These are phyloP conservation scores for Myopa testacea DNA, from an alignment of 2,888 invertebrate genomes.

Conservation along the genomic window DNA sequence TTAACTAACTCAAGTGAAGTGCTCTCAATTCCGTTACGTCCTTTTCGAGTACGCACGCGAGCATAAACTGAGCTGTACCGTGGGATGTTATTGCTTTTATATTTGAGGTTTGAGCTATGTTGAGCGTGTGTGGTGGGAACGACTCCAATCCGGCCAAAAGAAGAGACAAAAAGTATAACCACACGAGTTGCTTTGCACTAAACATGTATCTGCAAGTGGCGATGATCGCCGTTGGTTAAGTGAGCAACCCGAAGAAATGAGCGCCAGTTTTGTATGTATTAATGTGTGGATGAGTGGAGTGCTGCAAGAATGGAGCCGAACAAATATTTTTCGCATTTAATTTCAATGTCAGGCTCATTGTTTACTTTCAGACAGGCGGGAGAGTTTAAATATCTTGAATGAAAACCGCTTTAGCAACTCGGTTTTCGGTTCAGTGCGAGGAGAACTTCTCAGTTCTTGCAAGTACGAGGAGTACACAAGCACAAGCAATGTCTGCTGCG, in stretches of 20 bases:
- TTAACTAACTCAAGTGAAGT: slow-evolving; percentile 6
- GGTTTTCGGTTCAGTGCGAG: not conserved
- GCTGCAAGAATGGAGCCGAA: slow-evolving; percentile 25
- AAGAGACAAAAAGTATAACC: slow-evolving; percentile 28
- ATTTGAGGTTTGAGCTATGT: not conserved
- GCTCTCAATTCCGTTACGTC: not conserved
- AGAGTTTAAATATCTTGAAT: slow-evolving; percentile 15
- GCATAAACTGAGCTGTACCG: slow-evolving; percentile 38
- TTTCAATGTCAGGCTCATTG: slow-evolving; percentile 31
- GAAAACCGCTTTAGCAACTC: not conserved
- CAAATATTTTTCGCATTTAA: slow-evolving; percentile 9
- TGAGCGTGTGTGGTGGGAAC: slow-evolving; percentile 1
- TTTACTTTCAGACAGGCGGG: not conserved
- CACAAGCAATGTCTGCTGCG: slow-evolving; percentile 12
- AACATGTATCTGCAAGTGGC: slow-evolving; percentile 9
- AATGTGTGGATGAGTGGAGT: not conserved
- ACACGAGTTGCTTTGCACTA: slow-evolving; percentile 7
- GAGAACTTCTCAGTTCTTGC: not conserved
- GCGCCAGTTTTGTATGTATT: not conserved
- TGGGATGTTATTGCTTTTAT: slow-evolving; percentile 41
- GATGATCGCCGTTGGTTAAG: not conserved
- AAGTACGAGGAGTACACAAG: not conserved
- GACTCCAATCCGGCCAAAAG: slow-evolving; percentile 16
- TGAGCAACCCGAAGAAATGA: not conserved
- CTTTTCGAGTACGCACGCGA: slow-evolving; percentile 16